Percentiles rank a stretch among this genome's conserved stretches.
These are phyloP conservation scores for Merluccius polli DNA, from an alignment of 2,797 vertebrate species.

Conservation along the genomic window DNA sequence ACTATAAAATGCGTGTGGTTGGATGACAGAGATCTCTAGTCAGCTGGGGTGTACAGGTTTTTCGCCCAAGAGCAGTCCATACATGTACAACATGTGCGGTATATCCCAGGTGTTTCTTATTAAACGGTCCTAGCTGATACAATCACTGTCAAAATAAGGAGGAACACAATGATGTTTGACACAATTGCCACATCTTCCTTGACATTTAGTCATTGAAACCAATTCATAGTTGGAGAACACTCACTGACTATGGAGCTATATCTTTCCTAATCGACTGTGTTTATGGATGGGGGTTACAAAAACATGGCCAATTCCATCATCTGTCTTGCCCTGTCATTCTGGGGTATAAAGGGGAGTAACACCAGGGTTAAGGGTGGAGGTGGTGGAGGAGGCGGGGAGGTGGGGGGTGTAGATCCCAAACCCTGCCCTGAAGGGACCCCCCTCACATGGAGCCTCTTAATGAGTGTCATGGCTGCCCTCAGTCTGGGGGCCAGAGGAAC, in stretches of 20 bases:
- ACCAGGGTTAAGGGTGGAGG: neutral
- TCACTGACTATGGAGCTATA: neutral
- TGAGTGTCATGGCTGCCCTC: neutral
- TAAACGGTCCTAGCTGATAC: neutral
- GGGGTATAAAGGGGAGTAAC: neutral
- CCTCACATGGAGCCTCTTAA: neutral
- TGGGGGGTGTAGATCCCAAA: neutral
- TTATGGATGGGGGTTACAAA: neutral
- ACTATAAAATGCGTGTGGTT: conserved; percentile 33
- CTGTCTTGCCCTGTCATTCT: neutral
- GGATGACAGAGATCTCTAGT: conserved; percentile 42
- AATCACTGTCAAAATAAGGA: neutral
- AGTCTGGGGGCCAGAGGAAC: conserved; percentile 1
- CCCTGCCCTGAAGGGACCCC: neutral
- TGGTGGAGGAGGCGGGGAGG: neutral
- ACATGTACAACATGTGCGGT: neutral
- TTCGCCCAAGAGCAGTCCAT: conserved; percentile 7
- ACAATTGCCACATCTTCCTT: neutral
- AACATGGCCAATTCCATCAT: neutral
- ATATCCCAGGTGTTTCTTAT: neutral
- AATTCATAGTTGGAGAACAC: neutral
- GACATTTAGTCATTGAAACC: neutral
- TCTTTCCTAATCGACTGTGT: neutral
- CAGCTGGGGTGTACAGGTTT: conserved; percentile 26
- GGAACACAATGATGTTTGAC: neutral